These are phyloP conservation scores for Phylloscopus trochiloides DNA, from an alignment of 2,113 vertebrate genomes.

Conservation along the genomic window DNA sequence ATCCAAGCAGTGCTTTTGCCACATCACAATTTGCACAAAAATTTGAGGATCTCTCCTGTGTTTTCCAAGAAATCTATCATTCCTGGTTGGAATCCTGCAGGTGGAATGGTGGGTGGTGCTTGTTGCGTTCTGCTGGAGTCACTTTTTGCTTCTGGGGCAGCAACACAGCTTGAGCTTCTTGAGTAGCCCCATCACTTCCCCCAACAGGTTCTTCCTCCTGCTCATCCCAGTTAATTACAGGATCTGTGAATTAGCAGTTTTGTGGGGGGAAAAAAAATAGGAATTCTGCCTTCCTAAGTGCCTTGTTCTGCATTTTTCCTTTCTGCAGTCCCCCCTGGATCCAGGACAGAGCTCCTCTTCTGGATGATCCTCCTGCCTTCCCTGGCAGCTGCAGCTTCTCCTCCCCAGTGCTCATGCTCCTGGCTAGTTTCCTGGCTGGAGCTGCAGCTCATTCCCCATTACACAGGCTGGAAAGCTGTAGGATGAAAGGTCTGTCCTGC, in stretches of 20 bases:
- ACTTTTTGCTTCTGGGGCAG: neutral
- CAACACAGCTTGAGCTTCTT: neutral
- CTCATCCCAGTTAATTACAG: neutral
- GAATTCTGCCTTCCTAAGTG: neutral
- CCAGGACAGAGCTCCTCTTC: neutral
- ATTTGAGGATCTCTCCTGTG: fast-evolving
- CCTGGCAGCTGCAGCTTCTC: neutral
- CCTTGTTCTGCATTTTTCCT: neutral
- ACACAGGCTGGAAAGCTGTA: neutral
- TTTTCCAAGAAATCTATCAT: neutral
- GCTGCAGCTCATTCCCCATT: neutral
- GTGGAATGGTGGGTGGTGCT: too few species aligned
- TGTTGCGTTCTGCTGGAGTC: neutral
- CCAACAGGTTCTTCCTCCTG: neutral
- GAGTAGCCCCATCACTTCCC: neutral
- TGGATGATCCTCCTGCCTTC: neutral
- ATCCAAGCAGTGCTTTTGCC: fast-evolving
- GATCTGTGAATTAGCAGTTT: neutral
- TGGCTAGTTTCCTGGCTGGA: neutral
- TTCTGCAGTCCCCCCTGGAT: neutral
- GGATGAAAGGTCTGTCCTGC: neutral
- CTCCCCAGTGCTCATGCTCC: fast-evolving
- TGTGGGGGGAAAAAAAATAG: fast-evolving
- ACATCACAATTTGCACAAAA: fast-evolving
- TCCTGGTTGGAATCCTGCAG: neutral